phyloP scores from a whole-genome alignment of 2,113 vertebrate genomes.

The Athene noctua region DNA sequence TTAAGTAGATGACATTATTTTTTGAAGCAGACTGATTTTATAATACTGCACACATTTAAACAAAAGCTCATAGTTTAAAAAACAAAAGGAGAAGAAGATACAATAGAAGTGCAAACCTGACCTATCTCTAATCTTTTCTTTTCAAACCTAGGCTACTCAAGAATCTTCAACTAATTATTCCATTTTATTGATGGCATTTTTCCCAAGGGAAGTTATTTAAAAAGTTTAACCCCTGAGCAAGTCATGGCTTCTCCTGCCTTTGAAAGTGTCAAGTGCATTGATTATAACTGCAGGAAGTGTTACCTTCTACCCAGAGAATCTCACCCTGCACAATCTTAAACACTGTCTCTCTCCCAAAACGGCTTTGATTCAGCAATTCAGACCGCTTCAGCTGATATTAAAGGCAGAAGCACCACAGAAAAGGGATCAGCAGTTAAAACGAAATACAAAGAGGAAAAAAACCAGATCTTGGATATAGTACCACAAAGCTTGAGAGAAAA shows the following conservation, averaged over 20 bases:
- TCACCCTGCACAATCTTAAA: slow-evolving; percentile 75
- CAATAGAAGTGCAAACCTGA: slow-evolving; percentile 26
- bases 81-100: slow-evolving; percentile 44
- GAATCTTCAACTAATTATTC: slow-evolving; percentile 88
- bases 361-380: slow-evolving; percentile 74
- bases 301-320: slow-evolving; percentile 82
- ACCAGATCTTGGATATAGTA: slow-evolving; percentile 57
- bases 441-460: slow-evolving; percentile 61
- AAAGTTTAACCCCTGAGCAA: slow-evolving; percentile 91
- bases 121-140: slow-evolving; percentile 52
- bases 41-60: not conserved
- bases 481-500: slow-evolving; percentile 75
- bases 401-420: slow-evolving; percentile 70
- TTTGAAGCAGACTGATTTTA: not conserved
- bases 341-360: slow-evolving; percentile 62
- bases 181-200: slow-evolving; percentile 88
- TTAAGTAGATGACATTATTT: not conserved
- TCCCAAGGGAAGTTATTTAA: slow-evolving; percentile 87
- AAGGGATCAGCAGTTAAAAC: slow-evolving; percentile 69
- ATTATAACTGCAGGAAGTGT: slow-evolving; percentile 87
- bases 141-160: slow-evolving; percentile 66
- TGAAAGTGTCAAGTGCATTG: slow-evolving; percentile 90
- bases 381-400: slow-evolving; percentile 72
- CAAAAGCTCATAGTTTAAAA: slow-evolving; percentile 23
- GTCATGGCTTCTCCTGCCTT: slow-evolving; percentile 81